phyloP scores from a whole-genome alignment of 2,888 invertebrate species.

The Euzetes globulus region DNA sequence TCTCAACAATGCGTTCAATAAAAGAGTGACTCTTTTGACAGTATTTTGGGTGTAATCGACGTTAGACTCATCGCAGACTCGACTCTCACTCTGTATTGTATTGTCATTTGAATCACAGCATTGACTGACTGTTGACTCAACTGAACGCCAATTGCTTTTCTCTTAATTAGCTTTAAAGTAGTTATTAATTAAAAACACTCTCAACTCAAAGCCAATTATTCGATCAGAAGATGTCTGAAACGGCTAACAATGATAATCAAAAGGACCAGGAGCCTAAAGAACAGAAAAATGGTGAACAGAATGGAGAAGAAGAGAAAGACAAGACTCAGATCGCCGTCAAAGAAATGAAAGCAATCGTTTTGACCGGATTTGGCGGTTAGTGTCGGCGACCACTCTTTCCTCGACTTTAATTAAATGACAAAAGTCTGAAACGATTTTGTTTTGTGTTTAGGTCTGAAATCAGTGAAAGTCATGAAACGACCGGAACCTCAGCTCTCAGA shows the following conservation, averaged over 20 bases:
- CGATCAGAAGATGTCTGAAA: not conserved
- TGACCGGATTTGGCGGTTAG: conserved; percentile 67
- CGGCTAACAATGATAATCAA: not conserved
- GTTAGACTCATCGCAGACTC: not conserved
- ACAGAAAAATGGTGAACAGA: conserved; percentile 7
- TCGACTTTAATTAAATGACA: not conserved
- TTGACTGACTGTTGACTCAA: not conserved
- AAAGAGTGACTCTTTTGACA: not conserved
- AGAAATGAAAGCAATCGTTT: conserved; percentile 75
- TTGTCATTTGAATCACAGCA: not conserved
- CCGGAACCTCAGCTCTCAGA: conserved; percentile 59
- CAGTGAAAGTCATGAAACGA: conserved; percentile 71
- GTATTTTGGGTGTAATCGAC: not conserved
- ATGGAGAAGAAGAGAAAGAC: conserved; percentile 13
- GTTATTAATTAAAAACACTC: not conserved
- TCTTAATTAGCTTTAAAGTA: not conserved
- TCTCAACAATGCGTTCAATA: no score
- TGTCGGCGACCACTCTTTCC: not conserved
- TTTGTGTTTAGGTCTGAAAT: conserved; percentile 56
- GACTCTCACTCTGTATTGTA: not conserved
- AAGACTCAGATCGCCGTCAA: conserved; percentile 54
- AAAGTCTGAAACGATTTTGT: no score
- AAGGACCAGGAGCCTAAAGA: not conserved
- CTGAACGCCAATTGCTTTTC: not conserved
- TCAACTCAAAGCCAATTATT: not conserved